A percentile compares a stretch with the other conserved stretches of the same genome.
phyloP scores from a whole-genome alignment of 2,113 vertebrate species.

The Regulus satrapa region DNA sequence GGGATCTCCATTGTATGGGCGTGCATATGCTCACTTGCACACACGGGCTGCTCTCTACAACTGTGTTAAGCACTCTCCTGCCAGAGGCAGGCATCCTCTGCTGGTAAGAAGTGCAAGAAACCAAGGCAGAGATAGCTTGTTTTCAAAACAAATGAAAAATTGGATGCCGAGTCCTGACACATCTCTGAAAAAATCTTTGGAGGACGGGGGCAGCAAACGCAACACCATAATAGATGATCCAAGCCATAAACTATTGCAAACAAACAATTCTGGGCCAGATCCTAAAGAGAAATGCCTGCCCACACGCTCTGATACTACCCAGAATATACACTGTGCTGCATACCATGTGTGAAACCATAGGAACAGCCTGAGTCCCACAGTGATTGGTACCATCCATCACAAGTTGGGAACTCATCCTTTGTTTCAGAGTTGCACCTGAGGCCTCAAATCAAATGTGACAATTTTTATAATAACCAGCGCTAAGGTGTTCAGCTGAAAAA shows the following conservation, averaged over 20 bases:
- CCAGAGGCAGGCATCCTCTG: neutral
- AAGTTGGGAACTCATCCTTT: slow-evolving; percentile 37
- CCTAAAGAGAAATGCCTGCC: slow-evolving; percentile 1
- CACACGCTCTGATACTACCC: neutral
- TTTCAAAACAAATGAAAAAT: neutral
- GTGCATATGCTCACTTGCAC: neutral
- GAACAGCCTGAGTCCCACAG: slow-evolving; percentile 32
- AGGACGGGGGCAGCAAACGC: neutral
- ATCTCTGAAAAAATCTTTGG: neutral
- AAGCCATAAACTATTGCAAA: slow-evolving; percentile 5
- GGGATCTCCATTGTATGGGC: neutral
- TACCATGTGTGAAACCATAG: slow-evolving; percentile 8
- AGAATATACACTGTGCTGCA: neutral
- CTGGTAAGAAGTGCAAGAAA: neutral
- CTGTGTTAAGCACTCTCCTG: neutral
- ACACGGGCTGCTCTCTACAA: neutral
- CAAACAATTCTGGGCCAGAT: slow-evolving; percentile 21
- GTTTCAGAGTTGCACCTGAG: slow-evolving; percentile 43
- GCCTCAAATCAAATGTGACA: slow-evolving; percentile 58
- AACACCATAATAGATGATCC: neutral
- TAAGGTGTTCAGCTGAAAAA: slow-evolving; percentile 11
- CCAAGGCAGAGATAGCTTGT: neutral
- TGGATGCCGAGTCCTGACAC: neutral
- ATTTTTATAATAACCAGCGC: neutral
- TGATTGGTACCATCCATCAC: slow-evolving; percentile 61